Percentiles rank a stretch among this genome's conserved stretches.
These are phyloP conservation scores for Serrognathus titanus DNA, from an alignment of 2,888 invertebrate species.

Conservation along the genomic window DNA sequence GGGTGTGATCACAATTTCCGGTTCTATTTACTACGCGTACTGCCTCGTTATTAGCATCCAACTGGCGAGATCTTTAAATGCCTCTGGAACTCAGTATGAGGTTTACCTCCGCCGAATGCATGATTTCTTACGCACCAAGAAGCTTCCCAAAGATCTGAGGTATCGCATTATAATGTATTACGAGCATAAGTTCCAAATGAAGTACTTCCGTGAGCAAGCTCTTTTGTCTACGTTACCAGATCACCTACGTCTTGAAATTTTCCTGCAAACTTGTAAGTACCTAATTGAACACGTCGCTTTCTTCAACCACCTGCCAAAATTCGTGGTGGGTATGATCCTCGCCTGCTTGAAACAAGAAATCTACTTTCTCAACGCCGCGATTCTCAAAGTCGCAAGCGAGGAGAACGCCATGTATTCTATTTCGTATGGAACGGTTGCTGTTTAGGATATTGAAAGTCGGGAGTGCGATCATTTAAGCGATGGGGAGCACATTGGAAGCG, in stretches of 20 bases:
- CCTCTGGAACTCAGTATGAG: constrained; percentile 16
- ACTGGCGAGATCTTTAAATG: constrained; percentile 7
- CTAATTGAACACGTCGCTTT: constrained; percentile 13
- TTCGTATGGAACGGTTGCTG: constrained; percentile 20
- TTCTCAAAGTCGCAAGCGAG: constrained; percentile 10
- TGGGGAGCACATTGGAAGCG: constrained; percentile 17
- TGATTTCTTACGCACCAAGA: constrained; percentile 12
- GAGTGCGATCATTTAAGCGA: constrained; percentile 20
- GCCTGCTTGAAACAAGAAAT: constrained; percentile 16
- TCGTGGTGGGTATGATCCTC: constrained; percentile 16
- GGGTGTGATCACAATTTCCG: constrained; percentile 12
- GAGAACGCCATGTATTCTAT: constrained; percentile 16
- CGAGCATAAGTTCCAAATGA: constrained; percentile 17
- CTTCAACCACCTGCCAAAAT: constrained; percentile 13
- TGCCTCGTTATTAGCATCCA: constrained; percentile 6
- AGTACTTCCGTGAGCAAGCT: constrained; percentile 11
- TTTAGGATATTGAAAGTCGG: constrained; percentile 15
- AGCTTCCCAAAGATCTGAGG: constrained; percentile 12
- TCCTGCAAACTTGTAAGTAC: constrained; percentile 17
- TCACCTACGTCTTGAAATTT: constrained; percentile 20
- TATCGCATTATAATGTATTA: constrained; percentile 16
- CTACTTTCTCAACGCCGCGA: constrained; percentile 18
- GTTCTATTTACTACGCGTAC: constrained; percentile 10
- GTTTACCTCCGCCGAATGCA: constrained; percentile 10
- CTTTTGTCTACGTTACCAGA: constrained; percentile 14